Evolutionary conservation across 2,797 vertebrate species (phyloP).

Genomic region (Leptoclinus maculatus): DNA sequence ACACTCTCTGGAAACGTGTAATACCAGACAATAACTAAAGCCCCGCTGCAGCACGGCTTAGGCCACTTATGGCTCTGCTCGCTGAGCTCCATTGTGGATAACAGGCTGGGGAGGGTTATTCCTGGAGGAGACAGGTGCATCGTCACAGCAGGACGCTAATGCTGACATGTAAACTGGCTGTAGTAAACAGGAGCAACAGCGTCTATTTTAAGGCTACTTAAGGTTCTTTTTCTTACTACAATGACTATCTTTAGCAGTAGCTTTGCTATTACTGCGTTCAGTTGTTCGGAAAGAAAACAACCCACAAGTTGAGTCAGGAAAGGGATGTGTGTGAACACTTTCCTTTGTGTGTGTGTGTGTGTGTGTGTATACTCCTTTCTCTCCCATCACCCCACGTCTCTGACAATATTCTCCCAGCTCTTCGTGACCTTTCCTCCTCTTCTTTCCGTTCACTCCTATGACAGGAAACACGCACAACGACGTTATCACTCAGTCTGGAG

Average conservation of each 20-base stretch:
- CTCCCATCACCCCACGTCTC: not conserved
- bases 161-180: slow-evolving; percentile 37
- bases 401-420: not conserved
- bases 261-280: not conserved
- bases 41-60: slow-evolving; percentile 14
- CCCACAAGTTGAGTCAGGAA: not conserved
- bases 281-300: not conserved
- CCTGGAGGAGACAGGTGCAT: slow-evolving; percentile 32
- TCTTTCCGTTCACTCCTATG: not conserved
- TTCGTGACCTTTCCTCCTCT: slow-evolving; percentile 14
- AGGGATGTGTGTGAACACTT: not conserved
- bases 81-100: slow-evolving; percentile 10
- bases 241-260: slow-evolving; percentile 12
- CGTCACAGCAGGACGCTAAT: slow-evolving; percentile 26
- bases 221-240: slow-evolving; percentile 18
- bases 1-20: slow-evolving; percentile 15
- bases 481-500: slow-evolving; percentile 2
- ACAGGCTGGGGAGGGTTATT: slow-evolving; percentile 41
- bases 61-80: slow-evolving; percentile 23
- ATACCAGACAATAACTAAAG: slow-evolving; percentile 47
- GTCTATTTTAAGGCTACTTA: slow-evolving; percentile 28
- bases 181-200: slow-evolving; percentile 2
- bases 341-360: not conserved
- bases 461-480: slow-evolving; percentile 26
- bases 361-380: not conserved